A percentile compares a stretch with the other conserved stretches of the same genome.
Evolutionary conservation across 2,113 vertebrate species (phyloP).

Genomic region (Solea solea): DNA sequence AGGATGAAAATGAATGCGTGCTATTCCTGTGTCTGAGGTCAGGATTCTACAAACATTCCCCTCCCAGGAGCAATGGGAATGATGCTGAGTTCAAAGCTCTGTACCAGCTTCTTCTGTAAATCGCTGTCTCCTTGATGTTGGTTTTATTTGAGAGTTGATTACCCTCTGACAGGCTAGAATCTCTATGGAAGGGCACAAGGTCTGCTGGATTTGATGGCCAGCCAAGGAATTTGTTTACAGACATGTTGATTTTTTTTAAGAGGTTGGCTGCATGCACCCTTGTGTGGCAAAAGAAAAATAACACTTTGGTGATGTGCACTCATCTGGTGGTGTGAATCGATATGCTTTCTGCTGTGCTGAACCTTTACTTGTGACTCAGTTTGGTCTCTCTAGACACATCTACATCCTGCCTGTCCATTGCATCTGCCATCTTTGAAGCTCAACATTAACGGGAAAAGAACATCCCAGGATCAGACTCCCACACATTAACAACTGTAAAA

Average conservation of each 20-base stretch:
- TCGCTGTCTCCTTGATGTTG: conserved; percentile 74
- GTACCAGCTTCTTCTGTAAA: conserved; percentile 66
- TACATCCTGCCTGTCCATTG: conserved; percentile 53
- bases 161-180: conserved; percentile 78
- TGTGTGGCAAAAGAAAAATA: conserved; percentile 66
- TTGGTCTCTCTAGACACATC: conserved; percentile 67
- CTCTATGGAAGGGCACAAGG: conserved; percentile 73
- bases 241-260: conserved; percentile 65
- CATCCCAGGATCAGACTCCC: conserved; percentile 68
- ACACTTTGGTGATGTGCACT: conserved; percentile 66
- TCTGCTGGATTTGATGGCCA: conserved; percentile 78
- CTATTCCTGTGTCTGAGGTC: conserved; percentile 77
- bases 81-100: conserved; percentile 74
- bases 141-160: conserved; percentile 82
- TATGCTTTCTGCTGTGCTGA: conserved; percentile 59
- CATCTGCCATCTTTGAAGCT: conserved; percentile 70
- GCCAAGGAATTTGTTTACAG: conserved; percentile 78
- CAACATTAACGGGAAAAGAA: conserved; percentile 60
- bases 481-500: conserved; percentile 66
- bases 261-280: conserved; percentile 62
- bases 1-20: conserved; percentile 72
- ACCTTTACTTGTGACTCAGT: conserved; percentile 70
- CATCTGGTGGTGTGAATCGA: conserved; percentile 75
- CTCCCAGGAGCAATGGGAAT: conserved; percentile 70
- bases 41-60: conserved; percentile 67